Evolutionary conservation across 2,797 vertebrate species (phyloP).

Genomic region (Paramormyrops hopkinsi): DNA sequence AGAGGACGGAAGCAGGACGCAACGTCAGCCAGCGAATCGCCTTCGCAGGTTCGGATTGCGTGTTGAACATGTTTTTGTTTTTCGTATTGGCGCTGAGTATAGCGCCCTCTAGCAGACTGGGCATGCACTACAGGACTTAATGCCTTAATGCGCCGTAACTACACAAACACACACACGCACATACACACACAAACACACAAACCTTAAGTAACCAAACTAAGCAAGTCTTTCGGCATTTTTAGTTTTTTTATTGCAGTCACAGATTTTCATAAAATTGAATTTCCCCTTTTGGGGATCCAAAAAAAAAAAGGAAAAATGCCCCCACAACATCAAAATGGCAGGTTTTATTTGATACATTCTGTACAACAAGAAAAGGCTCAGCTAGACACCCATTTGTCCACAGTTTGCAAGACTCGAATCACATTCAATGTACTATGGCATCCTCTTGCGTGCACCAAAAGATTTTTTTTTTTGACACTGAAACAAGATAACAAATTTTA

Average conservation of each 20-base stretch:
- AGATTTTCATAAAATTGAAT: background rate
- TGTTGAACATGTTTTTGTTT: background rate
- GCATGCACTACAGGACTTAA: background rate
- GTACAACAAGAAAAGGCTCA: background rate
- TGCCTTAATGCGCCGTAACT: background rate
- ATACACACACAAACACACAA: no score
- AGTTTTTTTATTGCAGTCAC: background rate
- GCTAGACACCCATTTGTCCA: background rate
- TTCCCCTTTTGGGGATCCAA: background rate
- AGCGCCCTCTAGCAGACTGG: background rate
- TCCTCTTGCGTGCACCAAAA: background rate
- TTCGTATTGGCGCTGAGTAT: background rate
- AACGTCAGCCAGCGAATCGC: slow-evolving; percentile 65
- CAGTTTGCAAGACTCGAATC: background rate
- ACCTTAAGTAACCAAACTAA: background rate
- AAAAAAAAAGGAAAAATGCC: background rate
- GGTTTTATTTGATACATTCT: background rate
- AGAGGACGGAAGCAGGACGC: slow-evolving; percentile 24
- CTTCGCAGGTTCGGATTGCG: background rate
- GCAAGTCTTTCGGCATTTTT: background rate
- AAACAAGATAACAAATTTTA: background rate
- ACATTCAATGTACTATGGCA: background rate
- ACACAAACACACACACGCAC: background rate
- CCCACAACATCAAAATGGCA: background rate
- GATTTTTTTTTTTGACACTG: background rate